These are phyloP conservation scores for Apis cerana DNA, from an alignment of 1,140 invertebrate species.

Conservation along the genomic window DNA sequence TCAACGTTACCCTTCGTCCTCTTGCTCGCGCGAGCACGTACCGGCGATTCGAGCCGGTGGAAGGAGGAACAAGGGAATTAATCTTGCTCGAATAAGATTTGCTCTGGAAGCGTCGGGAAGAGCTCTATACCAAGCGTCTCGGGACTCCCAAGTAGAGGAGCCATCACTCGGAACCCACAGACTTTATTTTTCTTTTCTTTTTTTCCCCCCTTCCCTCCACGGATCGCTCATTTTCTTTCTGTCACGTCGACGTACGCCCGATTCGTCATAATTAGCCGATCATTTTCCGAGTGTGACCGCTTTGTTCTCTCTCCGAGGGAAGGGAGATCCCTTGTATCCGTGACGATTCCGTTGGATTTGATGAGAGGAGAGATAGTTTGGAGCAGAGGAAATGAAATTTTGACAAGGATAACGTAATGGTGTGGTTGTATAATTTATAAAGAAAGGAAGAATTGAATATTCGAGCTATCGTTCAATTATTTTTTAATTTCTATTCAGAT, in stretches of 20 bases:
- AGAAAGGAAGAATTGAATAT: no score
- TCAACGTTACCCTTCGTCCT: not conserved
- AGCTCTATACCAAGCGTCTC: constrained; percentile 8
- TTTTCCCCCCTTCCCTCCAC: no score
- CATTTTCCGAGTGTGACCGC: not conserved
- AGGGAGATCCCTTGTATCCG: not conserved
- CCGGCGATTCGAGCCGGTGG: constrained; percentile 35
- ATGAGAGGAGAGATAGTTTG: not conserved
- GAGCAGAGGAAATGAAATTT: not conserved
- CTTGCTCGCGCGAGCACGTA: constrained; percentile 16
- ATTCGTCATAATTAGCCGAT: constrained; percentile 16
- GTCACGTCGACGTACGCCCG: not conserved
- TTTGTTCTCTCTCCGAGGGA: not conserved
- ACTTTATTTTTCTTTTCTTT: not conserved
- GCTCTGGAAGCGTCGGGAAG: constrained; percentile 7
- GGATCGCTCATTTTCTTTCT: constrained; percentile 13
- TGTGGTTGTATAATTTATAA: no score
- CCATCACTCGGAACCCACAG: not conserved
- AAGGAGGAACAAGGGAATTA: constrained; percentile 45
- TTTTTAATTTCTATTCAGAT: no score
- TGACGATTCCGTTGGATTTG: not conserved
- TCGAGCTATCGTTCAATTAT: no score
- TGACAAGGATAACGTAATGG: no score
- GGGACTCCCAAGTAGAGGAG: constrained; percentile 29
- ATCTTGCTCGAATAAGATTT: constrained; percentile 55